A percentile compares a stretch with the other conserved stretches of the same genome.
Evolutionary conservation across 2,888 invertebrate genomes (phyloP).

Genomic region (Tromatobia lineatoria): DNA sequence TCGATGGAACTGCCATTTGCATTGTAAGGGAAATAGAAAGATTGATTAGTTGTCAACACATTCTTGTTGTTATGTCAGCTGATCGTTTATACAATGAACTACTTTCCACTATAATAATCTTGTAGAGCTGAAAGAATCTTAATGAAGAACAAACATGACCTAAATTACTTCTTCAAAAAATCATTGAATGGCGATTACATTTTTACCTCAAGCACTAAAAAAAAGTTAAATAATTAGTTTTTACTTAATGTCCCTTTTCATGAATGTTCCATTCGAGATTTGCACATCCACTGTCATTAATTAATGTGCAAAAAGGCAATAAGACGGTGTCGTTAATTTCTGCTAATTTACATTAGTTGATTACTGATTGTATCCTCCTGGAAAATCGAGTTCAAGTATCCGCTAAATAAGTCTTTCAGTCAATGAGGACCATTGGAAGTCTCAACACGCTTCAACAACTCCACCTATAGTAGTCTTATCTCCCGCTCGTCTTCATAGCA

Average conservation of each 20-base stretch:
- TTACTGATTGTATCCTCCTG: conserved; percentile 6
- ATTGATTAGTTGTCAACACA: too few relatives aligned
- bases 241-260: not conserved
- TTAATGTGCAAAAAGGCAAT: not conserved
- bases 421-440: conserved; percentile 49
- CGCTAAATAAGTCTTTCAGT: conserved; percentile 16
- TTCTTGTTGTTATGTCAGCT: too few relatives aligned
- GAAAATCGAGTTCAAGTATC: conserved; percentile 5
- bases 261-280: not conserved
- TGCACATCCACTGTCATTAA: not conserved
- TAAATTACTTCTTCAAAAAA: too few relatives aligned
- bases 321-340: not conserved
- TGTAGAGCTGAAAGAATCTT: too few relatives aligned
- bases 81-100: too few relatives aligned
- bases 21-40: too few relatives aligned
- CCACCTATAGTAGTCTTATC: conserved; percentile 42
- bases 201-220: not conserved
- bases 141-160: too few relatives aligned
- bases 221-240: not conserved
- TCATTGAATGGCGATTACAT: too few relatives aligned
- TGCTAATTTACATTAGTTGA: conserved; percentile 26
- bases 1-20: too few relatives aligned
- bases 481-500: conserved; percentile 24
- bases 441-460: conserved; percentile 52
- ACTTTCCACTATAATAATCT: too few relatives aligned